phyloP scores from a whole-genome alignment of 2,888 invertebrate species.

The Eristalis arbustorum region DNA sequence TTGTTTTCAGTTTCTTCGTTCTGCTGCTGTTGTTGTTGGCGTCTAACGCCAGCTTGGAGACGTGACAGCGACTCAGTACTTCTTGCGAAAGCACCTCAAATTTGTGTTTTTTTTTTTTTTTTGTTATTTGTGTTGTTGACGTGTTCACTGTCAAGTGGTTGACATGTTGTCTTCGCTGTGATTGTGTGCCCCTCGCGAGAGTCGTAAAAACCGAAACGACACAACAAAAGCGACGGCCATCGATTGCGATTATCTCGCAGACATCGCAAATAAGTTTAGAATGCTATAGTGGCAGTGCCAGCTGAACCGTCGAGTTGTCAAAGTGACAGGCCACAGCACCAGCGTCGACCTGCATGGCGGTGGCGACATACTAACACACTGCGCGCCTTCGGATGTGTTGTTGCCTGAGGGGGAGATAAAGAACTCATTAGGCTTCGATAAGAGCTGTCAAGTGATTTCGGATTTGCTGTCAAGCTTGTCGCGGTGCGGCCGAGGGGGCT shows the following conservation, averaged over 20 bases:
- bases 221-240: background rate
- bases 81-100: background rate
- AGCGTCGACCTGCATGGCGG: background rate
- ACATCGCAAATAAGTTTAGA: background rate
- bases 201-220: background rate
- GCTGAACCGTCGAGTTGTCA: constrained; percentile 8
- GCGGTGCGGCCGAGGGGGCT: background rate
- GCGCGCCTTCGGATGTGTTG: constrained; percentile 4
- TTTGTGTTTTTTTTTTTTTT: background rate
- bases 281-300: background rate
- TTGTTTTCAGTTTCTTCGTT: background rate
- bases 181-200: background rate
- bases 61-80: background rate
- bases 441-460: constrained; percentile 4
- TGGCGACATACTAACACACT: constrained; percentile 34
- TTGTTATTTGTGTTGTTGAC: background rate
- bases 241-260: background rate
- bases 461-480: background rate
- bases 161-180: background rate
- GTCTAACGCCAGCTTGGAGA: background rate
- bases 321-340: constrained; percentile 4
- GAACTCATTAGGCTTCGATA: constrained; percentile 7
- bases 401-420: background rate
- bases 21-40: background rate
- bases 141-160: background rate